Conservation (phyloP, 2,797 vertebrate genomes). For the Crenichthys baileyi region DNA sequence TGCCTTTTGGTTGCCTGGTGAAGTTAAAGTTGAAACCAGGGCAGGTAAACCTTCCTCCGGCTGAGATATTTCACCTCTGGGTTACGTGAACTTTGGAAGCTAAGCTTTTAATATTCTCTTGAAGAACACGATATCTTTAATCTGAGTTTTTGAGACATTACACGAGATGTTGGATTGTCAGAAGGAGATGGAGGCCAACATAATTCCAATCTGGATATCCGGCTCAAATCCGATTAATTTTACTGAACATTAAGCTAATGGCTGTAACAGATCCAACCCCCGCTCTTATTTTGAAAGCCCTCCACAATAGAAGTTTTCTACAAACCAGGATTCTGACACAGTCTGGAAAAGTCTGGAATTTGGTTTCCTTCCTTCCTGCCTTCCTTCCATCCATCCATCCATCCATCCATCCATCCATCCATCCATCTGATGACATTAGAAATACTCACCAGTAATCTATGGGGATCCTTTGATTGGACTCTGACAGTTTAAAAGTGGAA, state of each 20-base stretch:
- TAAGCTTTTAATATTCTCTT: not conserved
- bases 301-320: slow-evolving; percentile 12
- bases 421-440: too few relatives aligned
- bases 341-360: not conserved
- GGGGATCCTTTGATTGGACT: too few relatives aligned
- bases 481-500: too few relatives aligned
- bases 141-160: not conserved
- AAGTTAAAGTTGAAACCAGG: slow-evolving; percentile 17
- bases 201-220: not conserved
- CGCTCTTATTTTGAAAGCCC: slow-evolving; percentile 25
- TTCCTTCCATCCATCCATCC: too few relatives aligned
- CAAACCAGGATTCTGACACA: too few relatives aligned
- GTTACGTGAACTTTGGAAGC: slow-evolving; percentile 23
- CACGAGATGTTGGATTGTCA: not conserved
- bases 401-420: too few relatives aligned
- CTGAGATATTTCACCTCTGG: slow-evolving; percentile 13
- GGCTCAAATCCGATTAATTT: not conserved
- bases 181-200: not conserved
- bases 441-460: too few relatives aligned
- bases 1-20: slow-evolving; percentile 12
- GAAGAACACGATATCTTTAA: not conserved
- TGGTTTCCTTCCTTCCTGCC: not conserved
- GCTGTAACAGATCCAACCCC: slow-evolving; percentile 16
- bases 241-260: slow-evolving; percentile 7
- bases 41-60: slow-evolving; percentile 9